phyloP scores from a whole-genome alignment of 2,113 vertebrate species.

The Lucifuga dentata region DNA sequence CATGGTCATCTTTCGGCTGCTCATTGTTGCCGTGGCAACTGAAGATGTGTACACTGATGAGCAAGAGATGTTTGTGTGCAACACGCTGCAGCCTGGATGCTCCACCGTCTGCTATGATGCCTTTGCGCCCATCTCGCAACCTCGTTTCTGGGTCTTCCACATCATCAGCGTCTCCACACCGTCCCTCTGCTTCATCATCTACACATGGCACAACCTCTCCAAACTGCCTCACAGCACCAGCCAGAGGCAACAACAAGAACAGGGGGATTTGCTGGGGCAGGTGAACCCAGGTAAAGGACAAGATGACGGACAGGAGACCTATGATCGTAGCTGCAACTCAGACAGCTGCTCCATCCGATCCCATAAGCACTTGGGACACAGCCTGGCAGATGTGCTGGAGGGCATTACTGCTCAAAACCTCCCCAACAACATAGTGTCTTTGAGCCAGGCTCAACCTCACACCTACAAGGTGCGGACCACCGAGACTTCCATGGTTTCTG shows the following conservation, averaged over 20 bases:
- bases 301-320: slow-evolving; percentile 24
- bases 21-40: slow-evolving; percentile 82
- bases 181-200: slow-evolving; percentile 83
- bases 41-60: slow-evolving; percentile 85
- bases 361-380: slow-evolving; percentile 79
- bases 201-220: slow-evolving; percentile 85
- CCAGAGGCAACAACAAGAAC: slow-evolving; percentile 7
- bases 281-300: background rate
- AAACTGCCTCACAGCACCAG: slow-evolving; percentile 57
- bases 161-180: slow-evolving; percentile 85
- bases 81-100: slow-evolving; percentile 84
- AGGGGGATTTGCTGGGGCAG: background rate
- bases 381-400: slow-evolving; percentile 72
- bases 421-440: slow-evolving; percentile 21
- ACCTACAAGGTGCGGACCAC: slow-evolving; percentile 1
- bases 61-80: slow-evolving; percentile 85
- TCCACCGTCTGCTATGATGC: slow-evolving; percentile 83
- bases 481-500: slow-evolving; percentile 27
- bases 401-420: slow-evolving; percentile 66
- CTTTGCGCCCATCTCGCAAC: slow-evolving; percentile 84
- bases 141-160: slow-evolving; percentile 86
- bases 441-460: slow-evolving; percentile 2
- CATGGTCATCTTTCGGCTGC: slow-evolving; percentile 84
- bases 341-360: slow-evolving; percentile 81
- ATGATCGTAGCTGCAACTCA: slow-evolving; percentile 73